A percentile compares a stretch with the other conserved stretches of the same genome.
phyloP scores from a whole-genome alignment of 2,888 invertebrate genomes.

The Merodon equestris region DNA sequence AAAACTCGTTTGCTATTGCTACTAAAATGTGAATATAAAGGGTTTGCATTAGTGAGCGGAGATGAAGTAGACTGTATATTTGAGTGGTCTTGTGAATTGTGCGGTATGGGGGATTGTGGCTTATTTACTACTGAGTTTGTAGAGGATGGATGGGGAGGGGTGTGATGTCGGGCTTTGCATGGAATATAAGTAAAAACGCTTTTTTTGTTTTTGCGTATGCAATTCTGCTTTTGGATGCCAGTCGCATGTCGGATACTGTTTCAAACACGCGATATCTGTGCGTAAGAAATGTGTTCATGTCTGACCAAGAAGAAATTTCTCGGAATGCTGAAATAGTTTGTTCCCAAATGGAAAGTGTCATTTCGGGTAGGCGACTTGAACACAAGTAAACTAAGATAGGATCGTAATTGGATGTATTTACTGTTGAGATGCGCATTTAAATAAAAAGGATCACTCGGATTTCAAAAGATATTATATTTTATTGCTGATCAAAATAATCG shows the following conservation, averaged over 20 bases:
- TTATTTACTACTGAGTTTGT: neutral
- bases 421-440: no score
- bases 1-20: neutral
- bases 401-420: neutral
- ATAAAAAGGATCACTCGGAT: no score
- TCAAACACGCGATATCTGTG: neutral
- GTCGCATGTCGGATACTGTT: neutral
- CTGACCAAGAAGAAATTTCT: neutral
- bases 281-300: neutral
- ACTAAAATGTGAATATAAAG: neutral
- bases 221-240: neutral
- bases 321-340: neutral
- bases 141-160: neutral
- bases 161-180: neutral
- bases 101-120: neutral
- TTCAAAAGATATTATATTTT: no score
- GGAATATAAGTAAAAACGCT: neutral
- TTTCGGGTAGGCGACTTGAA: neutral
- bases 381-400: constrained; percentile 3
- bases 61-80: neutral
- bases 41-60: neutral
- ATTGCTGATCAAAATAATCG: no score
- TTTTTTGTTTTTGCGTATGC: neutral
- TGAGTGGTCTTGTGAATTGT: neutral
- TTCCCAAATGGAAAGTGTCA: neutral